Evolutionary conservation across 2,888 invertebrate genomes (phyloP).

Genomic region (Amblyjoppa fuscipennis): DNA sequence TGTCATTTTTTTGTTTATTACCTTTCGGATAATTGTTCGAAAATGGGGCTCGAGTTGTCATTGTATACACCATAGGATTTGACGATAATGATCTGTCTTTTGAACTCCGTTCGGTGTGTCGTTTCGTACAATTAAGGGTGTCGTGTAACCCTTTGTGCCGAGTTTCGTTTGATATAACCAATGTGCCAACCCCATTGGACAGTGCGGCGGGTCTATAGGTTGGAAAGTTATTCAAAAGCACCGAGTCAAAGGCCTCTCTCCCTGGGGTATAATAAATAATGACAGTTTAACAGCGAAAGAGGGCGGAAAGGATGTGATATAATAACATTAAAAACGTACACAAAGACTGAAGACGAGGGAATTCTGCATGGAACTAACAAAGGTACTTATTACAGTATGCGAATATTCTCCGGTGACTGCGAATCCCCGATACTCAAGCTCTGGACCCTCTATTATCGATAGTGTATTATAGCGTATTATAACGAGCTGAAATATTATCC

Average conservation of each 20-base stretch:
- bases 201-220: not conserved
- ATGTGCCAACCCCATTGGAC: slow-evolving; percentile 20
- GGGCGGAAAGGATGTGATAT: slow-evolving; percentile 24
- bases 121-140: slow-evolving; percentile 45
- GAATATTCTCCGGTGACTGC: slow-evolving; percentile 22
- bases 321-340: slow-evolving; percentile 41
- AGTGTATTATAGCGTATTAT: not conserved
- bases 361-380: slow-evolving; percentile 53
- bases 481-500: not conserved
- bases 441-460: slow-evolving; percentile 5
- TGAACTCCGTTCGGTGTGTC: slow-evolving; percentile 36
- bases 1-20: not conserved
- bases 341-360: slow-evolving; percentile 22
- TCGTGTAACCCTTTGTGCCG: slow-evolving; percentile 29
- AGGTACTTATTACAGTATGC: slow-evolving; percentile 47
- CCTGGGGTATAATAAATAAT: slow-evolving; percentile 60
- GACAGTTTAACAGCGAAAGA: slow-evolving; percentile 46
- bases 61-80: slow-evolving; percentile 25
- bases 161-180: slow-evolving; percentile 37
- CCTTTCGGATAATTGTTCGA: not conserved
- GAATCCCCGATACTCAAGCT: not conserved
- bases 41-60: not conserved
- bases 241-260: slow-evolving; percentile 38
- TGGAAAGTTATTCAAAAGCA: slow-evolving; percentile 46
- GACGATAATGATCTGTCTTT: slow-evolving; percentile 55